These are phyloP conservation scores for Corythoichthys haematopterus DNA, from an alignment of 2,113 vertebrate species.

Conservation along the genomic window DNA sequence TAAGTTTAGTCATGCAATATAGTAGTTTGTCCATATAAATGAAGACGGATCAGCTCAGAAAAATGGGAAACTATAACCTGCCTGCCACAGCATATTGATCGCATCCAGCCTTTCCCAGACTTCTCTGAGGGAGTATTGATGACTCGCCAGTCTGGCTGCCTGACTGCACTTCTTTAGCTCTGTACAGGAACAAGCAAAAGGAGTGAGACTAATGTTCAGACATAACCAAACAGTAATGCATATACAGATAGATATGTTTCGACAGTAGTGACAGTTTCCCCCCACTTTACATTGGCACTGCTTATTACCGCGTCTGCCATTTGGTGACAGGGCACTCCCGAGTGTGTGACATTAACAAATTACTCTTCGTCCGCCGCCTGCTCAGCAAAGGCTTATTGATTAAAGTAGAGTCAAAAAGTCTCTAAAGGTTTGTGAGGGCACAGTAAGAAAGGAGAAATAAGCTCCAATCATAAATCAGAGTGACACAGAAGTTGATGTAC, in stretches of 20 bases:
- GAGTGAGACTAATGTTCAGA: constrained; percentile 10
- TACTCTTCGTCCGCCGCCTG: not conserved
- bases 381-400: constrained; percentile 11
- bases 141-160: constrained; percentile 8
- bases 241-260: not conserved
- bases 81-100: constrained; percentile 32
- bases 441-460: not conserved
- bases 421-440: not conserved
- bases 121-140: constrained; percentile 36
- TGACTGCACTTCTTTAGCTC: constrained; percentile 7
- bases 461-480: constrained; percentile 4
- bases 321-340: not conserved
- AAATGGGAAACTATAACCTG: constrained; percentile 5
- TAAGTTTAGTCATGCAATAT: not conserved
- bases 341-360: constrained; percentile 10
- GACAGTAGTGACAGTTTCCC: not conserved
- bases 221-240: not conserved
- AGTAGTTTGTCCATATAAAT: not conserved
- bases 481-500: not conserved
- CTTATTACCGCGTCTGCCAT: not conserved
- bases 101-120: not conserved
- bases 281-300: not conserved
- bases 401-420: constrained; percentile 13
- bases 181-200: not conserved
- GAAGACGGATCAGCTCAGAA: not conserved